These are phyloP conservation scores for Oasisia sp. DNA, from an alignment of 2,888 invertebrate genomes.

Conservation along the genomic window DNA sequence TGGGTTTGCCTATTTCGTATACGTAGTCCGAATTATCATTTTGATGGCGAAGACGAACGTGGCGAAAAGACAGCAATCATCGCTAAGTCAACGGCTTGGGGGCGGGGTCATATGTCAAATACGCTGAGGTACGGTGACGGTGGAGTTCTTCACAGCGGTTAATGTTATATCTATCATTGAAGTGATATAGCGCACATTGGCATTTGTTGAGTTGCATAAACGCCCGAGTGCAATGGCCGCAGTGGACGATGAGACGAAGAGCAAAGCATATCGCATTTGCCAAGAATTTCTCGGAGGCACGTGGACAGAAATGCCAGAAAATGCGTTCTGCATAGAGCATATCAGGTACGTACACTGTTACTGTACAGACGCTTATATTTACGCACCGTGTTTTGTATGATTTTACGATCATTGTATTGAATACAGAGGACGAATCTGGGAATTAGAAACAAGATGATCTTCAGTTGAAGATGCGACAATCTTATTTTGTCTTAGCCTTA, in stretches of 20 bases:
- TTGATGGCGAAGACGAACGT: neutral
- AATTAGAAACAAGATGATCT: too few relatives aligned
- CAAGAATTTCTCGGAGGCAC: conserved; percentile 88
- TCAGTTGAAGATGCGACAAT: too few relatives aligned
- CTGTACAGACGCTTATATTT: conserved; percentile 18
- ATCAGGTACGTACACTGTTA: conserved; percentile 40
- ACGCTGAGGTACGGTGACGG: neutral
- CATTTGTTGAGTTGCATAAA: neutral
- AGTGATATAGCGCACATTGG: neutral
- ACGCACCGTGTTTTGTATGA: neutral
- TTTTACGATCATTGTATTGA: neutral
- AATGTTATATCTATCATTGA: neutral
- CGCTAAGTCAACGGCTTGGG: conserved; percentile 11
- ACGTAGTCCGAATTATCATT: neutral
- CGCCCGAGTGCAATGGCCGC: neutral
- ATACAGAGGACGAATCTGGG: neutral
- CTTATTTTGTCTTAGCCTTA: too few relatives aligned
- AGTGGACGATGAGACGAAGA: conserved; percentile 31
- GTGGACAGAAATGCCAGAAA: conserved; percentile 85
- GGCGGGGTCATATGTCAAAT: neutral
- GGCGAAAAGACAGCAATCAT: neutral
- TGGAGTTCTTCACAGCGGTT: neutral
- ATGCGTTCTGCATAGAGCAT: conserved; percentile 71
- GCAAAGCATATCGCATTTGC: conserved; percentile 84
- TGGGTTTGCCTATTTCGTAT: neutral